Conservation (phyloP, 2,797 vertebrate species). For the Neoniphon sammara region DNA sequence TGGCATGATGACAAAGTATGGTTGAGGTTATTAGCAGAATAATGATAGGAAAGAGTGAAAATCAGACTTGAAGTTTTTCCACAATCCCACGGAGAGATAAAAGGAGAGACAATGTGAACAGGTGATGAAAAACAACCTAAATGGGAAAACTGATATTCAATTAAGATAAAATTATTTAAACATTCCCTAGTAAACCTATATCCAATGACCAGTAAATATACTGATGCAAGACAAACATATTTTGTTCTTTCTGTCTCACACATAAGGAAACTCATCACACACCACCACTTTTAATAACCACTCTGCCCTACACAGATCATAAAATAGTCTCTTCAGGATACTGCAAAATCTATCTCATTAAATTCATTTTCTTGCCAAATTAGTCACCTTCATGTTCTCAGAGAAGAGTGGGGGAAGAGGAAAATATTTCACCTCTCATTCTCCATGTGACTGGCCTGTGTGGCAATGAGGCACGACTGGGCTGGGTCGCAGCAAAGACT, state of each 20-base stretch:
- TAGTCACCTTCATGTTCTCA: not conserved
- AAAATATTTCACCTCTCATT: not conserved
- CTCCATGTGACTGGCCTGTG: too few relatives aligned
- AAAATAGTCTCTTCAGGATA: not conserved
- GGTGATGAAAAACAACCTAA: too few relatives aligned
- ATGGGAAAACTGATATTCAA: too few relatives aligned
- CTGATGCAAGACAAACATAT: too few relatives aligned
- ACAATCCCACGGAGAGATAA: too few relatives aligned
- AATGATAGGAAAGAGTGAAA: not conserved
- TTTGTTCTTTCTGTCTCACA: not conserved
- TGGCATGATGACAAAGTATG: not conserved
- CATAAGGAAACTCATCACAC: not conserved
- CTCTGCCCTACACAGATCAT: not conserved
- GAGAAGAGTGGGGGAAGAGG: not conserved
- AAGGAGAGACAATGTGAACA: too few relatives aligned
- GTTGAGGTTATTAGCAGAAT: not conserved
- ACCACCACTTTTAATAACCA: not conserved
- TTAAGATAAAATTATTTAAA: too few relatives aligned
- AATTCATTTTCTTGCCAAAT: not conserved
- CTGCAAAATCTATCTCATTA: not conserved
- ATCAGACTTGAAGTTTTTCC: not conserved
- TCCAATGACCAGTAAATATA: too few relatives aligned
- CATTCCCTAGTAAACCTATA: too few relatives aligned
- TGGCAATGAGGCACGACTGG: not conserved
- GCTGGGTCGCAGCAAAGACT: slow-evolving; percentile 17